Conservation (phyloP, 2,888 invertebrate genomes). For the Synergus gifuensis region DNA sequence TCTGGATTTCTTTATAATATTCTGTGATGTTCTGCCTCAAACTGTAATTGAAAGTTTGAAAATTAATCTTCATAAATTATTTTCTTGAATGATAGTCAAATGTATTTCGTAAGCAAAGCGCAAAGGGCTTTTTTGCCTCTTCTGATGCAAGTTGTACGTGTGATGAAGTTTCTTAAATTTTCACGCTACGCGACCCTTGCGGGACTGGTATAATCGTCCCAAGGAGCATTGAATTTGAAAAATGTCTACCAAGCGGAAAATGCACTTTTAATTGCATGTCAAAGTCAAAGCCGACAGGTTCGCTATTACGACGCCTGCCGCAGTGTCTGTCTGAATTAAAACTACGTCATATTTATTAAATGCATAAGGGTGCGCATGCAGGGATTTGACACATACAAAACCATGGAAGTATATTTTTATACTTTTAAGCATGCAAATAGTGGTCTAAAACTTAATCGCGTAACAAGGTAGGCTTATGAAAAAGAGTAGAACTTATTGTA, state of each 20-base stretch:
- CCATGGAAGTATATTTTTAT: background rate
- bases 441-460: background rate
- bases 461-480: conserved; percentile 20
- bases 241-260: conserved; percentile 69
- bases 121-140: background rate
- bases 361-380: conserved; percentile 15
- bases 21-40: too few species aligned
- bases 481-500: conserved; percentile 41
- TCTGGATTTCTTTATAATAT: too few species aligned
- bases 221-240: conserved; percentile 60
- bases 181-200: conserved; percentile 46
- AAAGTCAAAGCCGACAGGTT: conserved; percentile 64
- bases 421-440: conserved; percentile 1
- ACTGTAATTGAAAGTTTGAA: background rate
- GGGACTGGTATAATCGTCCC: conserved; percentile 55
- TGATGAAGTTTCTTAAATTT: conserved; percentile 56
- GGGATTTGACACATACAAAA: background rate
- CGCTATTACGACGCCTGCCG: conserved; percentile 11
- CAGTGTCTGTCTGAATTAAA: conserved; percentile 38
- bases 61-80: background rate
- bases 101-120: background rate
- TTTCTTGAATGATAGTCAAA: conserved; percentile 27
- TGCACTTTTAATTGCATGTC: conserved; percentile 73
- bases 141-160: conserved; percentile 36
- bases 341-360: conserved; percentile 52